Percentiles rank a stretch among this genome's conserved stretches.
Evolutionary conservation across 92 coral and sea anemone species (phyloP).

Genomic region (Montipora capitata): DNA sequence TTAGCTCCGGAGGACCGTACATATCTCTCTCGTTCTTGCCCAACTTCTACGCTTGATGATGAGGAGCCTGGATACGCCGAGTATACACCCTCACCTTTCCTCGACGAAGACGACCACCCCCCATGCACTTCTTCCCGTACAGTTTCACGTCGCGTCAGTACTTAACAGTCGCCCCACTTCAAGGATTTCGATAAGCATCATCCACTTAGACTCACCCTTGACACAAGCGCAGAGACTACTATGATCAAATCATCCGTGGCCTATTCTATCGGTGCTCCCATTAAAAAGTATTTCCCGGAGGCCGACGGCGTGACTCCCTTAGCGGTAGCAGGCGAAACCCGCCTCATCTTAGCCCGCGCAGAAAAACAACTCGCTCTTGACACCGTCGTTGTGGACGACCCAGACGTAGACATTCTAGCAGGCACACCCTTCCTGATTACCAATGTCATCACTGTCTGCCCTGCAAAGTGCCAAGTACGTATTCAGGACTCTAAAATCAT

Average conservation of each 20-base stretch:
- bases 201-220: too few relatives aligned
- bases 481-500: conserved; percentile 12
- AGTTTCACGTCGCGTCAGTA: too few relatives aligned
- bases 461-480: conserved; percentile 5
- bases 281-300: too few relatives aligned
- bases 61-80: conserved; percentile 29
- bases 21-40: conserved; percentile 16
- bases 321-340: too few relatives aligned
- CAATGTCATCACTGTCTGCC: conserved; percentile 60
- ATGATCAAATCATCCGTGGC: too few relatives aligned
- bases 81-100: conserved; percentile 16
- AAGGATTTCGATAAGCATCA: too few relatives aligned
- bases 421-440: conserved; percentile 52
- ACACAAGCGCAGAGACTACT: too few relatives aligned
- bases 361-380: too few relatives aligned
- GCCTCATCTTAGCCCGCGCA: too few relatives aligned
- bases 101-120: background rate
- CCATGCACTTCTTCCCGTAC: background rate
- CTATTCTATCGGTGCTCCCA: too few relatives aligned
- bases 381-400: background rate
- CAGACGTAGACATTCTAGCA: background rate
- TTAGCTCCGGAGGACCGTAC: background rate
- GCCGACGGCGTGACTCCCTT: too few relatives aligned
- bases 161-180: too few relatives aligned
- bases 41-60: conserved; percentile 21